These are phyloP conservation scores for Sminthurinus signatus DNA, from an alignment of 1,140 invertebrate species.

Conservation along the genomic window DNA sequence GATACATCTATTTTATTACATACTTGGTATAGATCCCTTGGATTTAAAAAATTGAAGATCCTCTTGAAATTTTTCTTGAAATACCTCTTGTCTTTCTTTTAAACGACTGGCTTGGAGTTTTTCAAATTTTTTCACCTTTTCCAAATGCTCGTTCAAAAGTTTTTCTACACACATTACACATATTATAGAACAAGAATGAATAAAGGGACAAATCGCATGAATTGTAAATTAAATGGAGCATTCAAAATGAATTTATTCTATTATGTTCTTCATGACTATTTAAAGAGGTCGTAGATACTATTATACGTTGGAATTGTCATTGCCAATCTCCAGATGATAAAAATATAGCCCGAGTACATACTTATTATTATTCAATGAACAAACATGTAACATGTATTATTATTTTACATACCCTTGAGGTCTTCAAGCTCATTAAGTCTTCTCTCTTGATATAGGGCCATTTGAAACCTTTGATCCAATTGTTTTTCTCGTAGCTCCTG, in stretches of 20 bases:
- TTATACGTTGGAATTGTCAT: too few relatives aligned
- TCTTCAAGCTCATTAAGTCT: constrained; percentile 55
- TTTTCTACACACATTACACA: constrained; percentile 54
- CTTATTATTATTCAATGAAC: too few relatives aligned
- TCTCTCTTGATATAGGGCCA: constrained; percentile 58
- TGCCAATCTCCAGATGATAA: too few relatives aligned
- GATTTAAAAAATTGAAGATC: constrained; percentile 59
- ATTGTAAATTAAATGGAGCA: constrained; percentile 1
- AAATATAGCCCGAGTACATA: too few relatives aligned
- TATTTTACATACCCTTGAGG: constrained; percentile 58
- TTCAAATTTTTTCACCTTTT: constrained; percentile 54
- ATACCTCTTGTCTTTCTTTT: constrained; percentile 59
- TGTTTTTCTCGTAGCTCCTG: constrained; percentile 57
- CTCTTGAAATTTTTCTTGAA: constrained; percentile 61
- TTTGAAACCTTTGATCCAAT: constrained; percentile 56
- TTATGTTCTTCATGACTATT: too few relatives aligned
- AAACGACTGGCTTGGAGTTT: constrained; percentile 51
- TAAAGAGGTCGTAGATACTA: too few relatives aligned
- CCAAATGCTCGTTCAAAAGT: constrained; percentile 54
- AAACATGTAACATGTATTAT: too few relatives aligned
- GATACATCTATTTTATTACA: constrained; percentile 39
- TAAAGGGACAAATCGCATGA: too few relatives aligned
- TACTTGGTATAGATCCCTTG: constrained; percentile 57
- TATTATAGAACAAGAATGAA: too few relatives aligned
- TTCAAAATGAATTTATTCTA: not conserved